These are phyloP conservation scores for Miniopterus natalensis DNA, from an alignment of 2,113 vertebrate species.

Conservation along the genomic window DNA sequence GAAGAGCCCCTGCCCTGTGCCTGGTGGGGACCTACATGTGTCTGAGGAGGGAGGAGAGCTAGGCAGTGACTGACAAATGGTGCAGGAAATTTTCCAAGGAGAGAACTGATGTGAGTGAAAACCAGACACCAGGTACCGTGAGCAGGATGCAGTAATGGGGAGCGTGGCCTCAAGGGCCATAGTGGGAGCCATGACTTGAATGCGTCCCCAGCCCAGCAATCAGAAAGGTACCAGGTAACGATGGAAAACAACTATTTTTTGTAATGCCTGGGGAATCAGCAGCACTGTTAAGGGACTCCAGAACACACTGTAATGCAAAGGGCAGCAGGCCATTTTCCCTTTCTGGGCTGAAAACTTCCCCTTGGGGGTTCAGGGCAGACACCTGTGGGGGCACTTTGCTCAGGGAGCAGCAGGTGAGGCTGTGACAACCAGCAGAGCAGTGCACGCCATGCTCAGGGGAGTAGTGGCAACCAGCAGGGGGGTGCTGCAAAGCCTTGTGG, in stretches of 20 bases:
- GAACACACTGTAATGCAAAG: neutral
- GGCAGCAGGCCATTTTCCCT: neutral
- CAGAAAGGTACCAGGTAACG: neutral
- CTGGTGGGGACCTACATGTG: rapidly evolving
- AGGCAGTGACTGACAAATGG: neutral
- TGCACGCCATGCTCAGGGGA: neutral
- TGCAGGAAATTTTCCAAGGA: neutral
- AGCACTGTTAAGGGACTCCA: neutral
- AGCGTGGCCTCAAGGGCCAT: neutral
- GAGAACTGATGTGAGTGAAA: neutral
- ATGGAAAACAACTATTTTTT: neutral
- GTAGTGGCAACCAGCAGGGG: rapidly evolving
- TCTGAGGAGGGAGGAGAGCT: neutral
- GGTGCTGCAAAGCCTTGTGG: neutral
- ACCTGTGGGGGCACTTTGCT: neutral
- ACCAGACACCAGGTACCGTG: too few relatives aligned
- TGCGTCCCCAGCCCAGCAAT: neutral
- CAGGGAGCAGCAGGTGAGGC: neutral
- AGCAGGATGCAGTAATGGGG: neutral
- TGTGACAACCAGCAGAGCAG: neutral
- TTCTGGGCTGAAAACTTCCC: neutral
- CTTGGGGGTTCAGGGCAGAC: neutral
- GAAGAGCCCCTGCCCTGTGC: neutral
- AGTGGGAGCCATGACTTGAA: neutral
- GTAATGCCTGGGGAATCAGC: neutral